Evolutionary conservation across 2,797 vertebrate genomes (phyloP), one percentile per base, ranked within the genome.

Genomic region (Takifugu ocellatus): DNA sequence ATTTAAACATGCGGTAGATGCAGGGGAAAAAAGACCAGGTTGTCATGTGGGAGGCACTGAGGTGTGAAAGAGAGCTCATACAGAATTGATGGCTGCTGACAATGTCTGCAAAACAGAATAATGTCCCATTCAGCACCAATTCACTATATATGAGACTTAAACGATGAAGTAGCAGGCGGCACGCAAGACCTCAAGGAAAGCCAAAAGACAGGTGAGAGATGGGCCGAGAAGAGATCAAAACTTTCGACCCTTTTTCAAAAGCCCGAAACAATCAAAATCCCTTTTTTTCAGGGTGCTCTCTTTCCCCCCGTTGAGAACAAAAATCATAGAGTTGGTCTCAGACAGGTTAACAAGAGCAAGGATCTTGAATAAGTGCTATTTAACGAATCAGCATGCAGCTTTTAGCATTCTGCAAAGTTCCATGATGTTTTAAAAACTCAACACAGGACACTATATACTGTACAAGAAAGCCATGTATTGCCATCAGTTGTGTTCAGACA

Each of bases 111-210:
- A 83, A 87, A 82, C 1, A 64, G 56, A 86, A 88, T 88, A 81
- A 87, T 81, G 82, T 76, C 63, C 78, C 75, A 72, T 84, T 85
- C 80, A 83, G 78, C 72, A 70, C 71, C 78, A 74, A 77, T 81
- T 83, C 73, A 84, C 70, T 75, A 72, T 79, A 87, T 77, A 78
- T 81, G 77, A 83, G 73, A 59, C 63, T 77, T 77, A 82, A 84
- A 86, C 66, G 73, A 72, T 80, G 82, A 84, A 62, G 74, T 74
- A 85, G 79, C 9, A 25, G 61, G 56, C 55, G 69, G 58, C 49
- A 56, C 54, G 47, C 54, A 64, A 75, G 62, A 76, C 72, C 63
- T 73, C 60, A 74, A 75, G 66, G 78, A 80, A 80, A 84, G 59
- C 52, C 51, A 53, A 59, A 59, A 81, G 78, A 84, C 56, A 51